Base-by-base conservation (phyloP, 92 coral and sea anemone genomes). In the Pocillopora meandrina region DNA sequence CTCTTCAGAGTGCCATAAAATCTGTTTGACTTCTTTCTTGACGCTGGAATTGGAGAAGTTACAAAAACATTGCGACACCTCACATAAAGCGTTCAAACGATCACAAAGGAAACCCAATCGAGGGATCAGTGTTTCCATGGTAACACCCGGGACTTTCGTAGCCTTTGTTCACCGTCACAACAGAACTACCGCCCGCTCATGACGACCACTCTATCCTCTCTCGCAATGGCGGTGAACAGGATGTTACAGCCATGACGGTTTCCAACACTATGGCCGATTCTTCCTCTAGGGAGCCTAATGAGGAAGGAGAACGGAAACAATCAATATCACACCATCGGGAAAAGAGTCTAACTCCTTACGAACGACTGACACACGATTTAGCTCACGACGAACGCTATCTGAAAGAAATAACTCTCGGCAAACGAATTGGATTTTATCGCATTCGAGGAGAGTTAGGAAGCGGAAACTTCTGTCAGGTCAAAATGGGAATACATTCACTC, bases 381-480 rank as follows among this genome's bases (percentile, higher is more conserved):
- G 77, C 90, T 69, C 90, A 92, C 87, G 98, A 95, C 76, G 98
- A 92, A 63, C 93, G 92, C 49, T 90, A 91, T 66, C 74, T 91
- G 65, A 95, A 97, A 73, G 99, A 97, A 85, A 90, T 97, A 35
- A 93, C 98, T 78, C 95, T 97, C 59, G 98, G 98, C 35, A 97
- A 95, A 82, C 98, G 99, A 65, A 95, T 97, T 12, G 99, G 99
- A 26, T 97, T 97, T 82, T 97, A 97, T 85, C 96, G 99, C 59
- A 89, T 97, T 82, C 97, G 99, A 52, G 99, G 98, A 68, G 99
- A 97, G 70, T 91, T 97, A 17, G 99, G 99, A 57, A 91, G 92
- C 47, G 99, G 99, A n/a, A 97, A 97, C 80, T 97, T 97, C 72
- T 97, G 98, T 65, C 99, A 95, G 91, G 99, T 97, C 16, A 97